These are phyloP conservation scores for Platysteira castanea DNA, from an alignment of 2,113 vertebrate species.

Conservation along the genomic window DNA sequence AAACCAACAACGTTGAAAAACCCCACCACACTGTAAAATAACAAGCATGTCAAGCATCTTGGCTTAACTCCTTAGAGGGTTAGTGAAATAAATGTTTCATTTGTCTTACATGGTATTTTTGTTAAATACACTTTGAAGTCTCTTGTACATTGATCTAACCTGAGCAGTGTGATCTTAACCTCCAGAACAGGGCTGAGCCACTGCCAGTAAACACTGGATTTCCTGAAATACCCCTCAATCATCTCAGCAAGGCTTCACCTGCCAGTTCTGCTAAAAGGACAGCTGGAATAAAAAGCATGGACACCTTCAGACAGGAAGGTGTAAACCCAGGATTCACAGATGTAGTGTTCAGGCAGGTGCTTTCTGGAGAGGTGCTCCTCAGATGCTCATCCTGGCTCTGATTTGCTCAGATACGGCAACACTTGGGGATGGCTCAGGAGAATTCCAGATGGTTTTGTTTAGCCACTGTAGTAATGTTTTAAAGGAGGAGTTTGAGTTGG, in stretches of 20 bases:
- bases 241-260: background rate
- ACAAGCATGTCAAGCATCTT: background rate
- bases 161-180: background rate
- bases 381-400: background rate
- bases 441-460: background rate
- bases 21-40: background rate
- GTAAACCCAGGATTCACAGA: background rate
- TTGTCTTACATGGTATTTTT: conserved; percentile 45
- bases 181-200: background rate
- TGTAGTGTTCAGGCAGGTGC: background rate
- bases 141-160: background rate
- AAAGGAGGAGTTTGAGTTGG: background rate
- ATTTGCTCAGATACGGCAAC: background rate
- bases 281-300: background rate
- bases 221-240: background rate
- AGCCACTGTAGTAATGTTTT: background rate
- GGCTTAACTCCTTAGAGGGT: background rate
- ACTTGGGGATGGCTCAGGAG: background rate
- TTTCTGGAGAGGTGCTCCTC: background rate
- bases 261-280: background rate
- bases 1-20: background rate
- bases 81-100: conserved; percentile 8
- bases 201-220: background rate
- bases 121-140: conserved; percentile 32
- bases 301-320: background rate